phyloP scores from a whole-genome alignment of 2,888 invertebrate species.

The Eucera pruinosa region DNA sequence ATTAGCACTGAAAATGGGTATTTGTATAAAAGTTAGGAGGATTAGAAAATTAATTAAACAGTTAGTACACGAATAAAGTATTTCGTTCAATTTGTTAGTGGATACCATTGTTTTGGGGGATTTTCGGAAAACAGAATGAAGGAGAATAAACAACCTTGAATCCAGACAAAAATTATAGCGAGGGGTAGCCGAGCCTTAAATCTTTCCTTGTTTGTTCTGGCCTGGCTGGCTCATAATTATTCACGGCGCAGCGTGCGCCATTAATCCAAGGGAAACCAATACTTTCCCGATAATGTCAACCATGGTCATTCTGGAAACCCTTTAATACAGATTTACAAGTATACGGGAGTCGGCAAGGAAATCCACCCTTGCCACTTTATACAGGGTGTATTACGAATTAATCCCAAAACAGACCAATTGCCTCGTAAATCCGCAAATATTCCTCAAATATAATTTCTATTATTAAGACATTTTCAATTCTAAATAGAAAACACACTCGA shows the following conservation, averaged over 20 bases:
- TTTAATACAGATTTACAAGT: conserved; percentile 57
- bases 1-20: no score
- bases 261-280: conserved; percentile 61
- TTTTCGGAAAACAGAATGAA: background rate
- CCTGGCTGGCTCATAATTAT: conserved; percentile 55
- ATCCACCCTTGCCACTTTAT: conserved; percentile 30
- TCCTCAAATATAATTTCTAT: background rate
- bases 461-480: background rate
- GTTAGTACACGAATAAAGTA: background rate
- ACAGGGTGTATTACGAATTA: conserved; percentile 48
- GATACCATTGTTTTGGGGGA: conserved; percentile 1
- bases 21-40: no score
- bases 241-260: conserved; percentile 46
- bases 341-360: conserved; percentile 23
- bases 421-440: background rate
- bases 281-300: conserved; percentile 59
- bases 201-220: conserved; percentile 51
- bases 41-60: no score
- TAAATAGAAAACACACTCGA: background rate
- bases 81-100: no score
- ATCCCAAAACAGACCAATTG: background rate
- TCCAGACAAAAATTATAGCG: conserved; percentile 28
- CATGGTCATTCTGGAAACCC: conserved; percentile 53
- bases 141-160: background rate
- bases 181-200: conserved; percentile 34